Evolutionary conservation across 2,888 invertebrate genomes (phyloP), one percentile per base, ranked within the genome.

Genomic region (Tetramorium bicarinatum): DNA sequence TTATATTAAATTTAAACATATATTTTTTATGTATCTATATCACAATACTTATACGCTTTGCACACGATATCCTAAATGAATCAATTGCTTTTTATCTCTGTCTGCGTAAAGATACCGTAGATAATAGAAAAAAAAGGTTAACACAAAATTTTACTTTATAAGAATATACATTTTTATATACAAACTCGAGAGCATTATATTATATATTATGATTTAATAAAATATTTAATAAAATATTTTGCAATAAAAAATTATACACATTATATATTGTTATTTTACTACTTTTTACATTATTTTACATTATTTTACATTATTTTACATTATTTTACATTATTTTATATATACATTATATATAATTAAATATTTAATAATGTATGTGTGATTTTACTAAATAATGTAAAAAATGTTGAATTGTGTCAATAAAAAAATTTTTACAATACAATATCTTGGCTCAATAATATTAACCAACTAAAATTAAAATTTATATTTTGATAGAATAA

Each of bases 71-170:
- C 11, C 44, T 44, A 15, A 56, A 56, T 67, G 54, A 13, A 54
- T 54, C n/a, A 67, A 79, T 79, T 44, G 18, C n/a, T 54, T 41
- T 76, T 77, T 79, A 67, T 79, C 54, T 54, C 1, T 7, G 2
- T 41, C 15, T 21, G n/a, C 34, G 11, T 15, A 79, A 67, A 79
- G 67, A 67, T 77, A 66, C 2, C 0, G 7, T 77, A 67, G 67
- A 79, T 77, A 66, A 66, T 77, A 41, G 7, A 54, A 54, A 54
- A 54, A 62, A 44, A 29, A 34, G 13, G 9, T 29, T 77, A 34
- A 67, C n/a, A 44, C 34, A 29, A 47, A 44, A 25, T 67, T 7
- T 44, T 67, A 21, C 21, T 77, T 29, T 2, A 13, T 44, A 3
- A 6, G 13, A 3, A 15, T 54, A 38, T 67, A 38, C 2, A 25